Base-by-base conservation (phyloP, 2,888 invertebrate genomes). In the Drosophila austrosaltans region DNA sequence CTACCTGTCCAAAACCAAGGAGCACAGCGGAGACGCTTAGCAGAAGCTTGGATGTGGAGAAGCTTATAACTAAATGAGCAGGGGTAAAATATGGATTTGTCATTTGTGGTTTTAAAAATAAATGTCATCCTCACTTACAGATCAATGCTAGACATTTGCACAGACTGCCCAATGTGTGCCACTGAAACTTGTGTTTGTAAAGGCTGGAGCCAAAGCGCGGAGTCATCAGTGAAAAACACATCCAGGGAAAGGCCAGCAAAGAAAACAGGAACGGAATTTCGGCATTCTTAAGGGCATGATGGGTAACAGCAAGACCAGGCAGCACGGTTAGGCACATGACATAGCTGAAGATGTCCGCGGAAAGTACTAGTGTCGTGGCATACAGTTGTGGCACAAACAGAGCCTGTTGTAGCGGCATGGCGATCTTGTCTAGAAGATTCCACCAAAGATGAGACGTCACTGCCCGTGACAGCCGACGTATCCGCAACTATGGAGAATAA, bases 211-310 rank as follows among this genome's bases (percentile, higher is more conserved):
- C 92, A 66, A 92, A 92, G 7, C 92, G 90, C 1, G 92, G 92
- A 25, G 92, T 92, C 92, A 92, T 92, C 78, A 92, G 76, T 1
- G 92, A 91, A 70, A 92, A 92, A 77, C 92, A 92, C 92, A 92
- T 92, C 92, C 92, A 92, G 1, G 92, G 92, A 67, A 92, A 92
- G n/a, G 92, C 92, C n/a, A 92, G 76, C 63, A 92, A 73, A 0
- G 92, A 92, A 73, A 91, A 92, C 12, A 92, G 80, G 66, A 92
- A 92, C 7, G 92, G 92, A 60, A 92, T 92, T 73, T 92, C 92
- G 1, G 92, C 92, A 66, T 91, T 91, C 64, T 92, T 92, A n/a
- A 92, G 79, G 1, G 91, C 90, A 77, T 92, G 92, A 53, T 92
- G 90, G 48, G 89, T 90, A 0, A 91, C 89, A 0, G 92, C 92